Percentiles rank a stretch among this genome's conserved stretches.
These are phyloP conservation scores for Drosophila mulleri DNA, from an alignment of 2,888 invertebrate genomes.

Conservation along the genomic window DNA sequence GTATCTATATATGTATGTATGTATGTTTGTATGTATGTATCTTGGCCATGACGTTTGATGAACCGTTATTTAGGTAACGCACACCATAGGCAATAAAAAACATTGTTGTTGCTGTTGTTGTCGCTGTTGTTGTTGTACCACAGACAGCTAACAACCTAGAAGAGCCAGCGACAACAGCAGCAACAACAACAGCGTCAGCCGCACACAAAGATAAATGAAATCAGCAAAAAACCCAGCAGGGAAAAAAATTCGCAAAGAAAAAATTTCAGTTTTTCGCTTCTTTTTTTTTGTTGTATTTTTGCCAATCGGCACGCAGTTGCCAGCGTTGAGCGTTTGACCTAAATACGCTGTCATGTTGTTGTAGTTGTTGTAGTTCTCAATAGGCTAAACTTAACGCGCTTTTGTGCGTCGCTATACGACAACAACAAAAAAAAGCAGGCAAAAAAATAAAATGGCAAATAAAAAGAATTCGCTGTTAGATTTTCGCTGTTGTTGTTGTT, in stretches of 20 bases:
- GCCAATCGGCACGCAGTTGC: slow-evolving; percentile 73
- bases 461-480: slow-evolving; percentile 47
- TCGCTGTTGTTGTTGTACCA: slow-evolving; percentile 20
- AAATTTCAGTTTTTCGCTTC: slow-evolving; percentile 40
- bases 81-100: slow-evolving; percentile 58
- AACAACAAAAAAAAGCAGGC: slow-evolving; percentile 39
- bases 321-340: slow-evolving; percentile 70
- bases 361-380: slow-evolving; percentile 52
- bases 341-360: slow-evolving; percentile 50
- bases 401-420: slow-evolving; percentile 66
- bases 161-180: slow-evolving; percentile 11
- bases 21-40: slow-evolving; percentile 18
- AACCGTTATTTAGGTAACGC: slow-evolving; percentile 61
- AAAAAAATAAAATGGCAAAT: slow-evolving; percentile 49
- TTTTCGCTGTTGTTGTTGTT: slow-evolving; percentile 26
- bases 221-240: slow-evolving; percentile 44
- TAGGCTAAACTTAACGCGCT: slow-evolving; percentile 71
- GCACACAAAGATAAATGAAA: slow-evolving; percentile 59
- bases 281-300: slow-evolving; percentile 44
- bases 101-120: slow-evolving; percentile 30
- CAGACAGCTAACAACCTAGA: slow-evolving; percentile 43
- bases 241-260: slow-evolving; percentile 47
- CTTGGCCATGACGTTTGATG: slow-evolving; percentile 47
- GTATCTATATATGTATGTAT: slow-evolving; percentile 26
- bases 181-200: background rate